phyloP scores from a whole-genome alignment of 53 echinoderm and acorn worm species.

The Zoroaster sp. region DNA sequence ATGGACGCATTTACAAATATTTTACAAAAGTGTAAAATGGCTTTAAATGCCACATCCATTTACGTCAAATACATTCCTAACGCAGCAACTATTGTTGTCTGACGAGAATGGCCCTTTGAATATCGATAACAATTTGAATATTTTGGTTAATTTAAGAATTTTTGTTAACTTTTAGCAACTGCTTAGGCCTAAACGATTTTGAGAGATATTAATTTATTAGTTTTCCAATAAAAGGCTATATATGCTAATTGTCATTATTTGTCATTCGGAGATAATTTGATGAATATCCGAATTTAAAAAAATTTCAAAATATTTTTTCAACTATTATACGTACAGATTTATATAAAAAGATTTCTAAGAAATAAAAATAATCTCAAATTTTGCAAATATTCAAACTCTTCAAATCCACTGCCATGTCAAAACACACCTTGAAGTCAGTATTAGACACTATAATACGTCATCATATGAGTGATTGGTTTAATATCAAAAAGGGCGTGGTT shows the following conservation, averaged over 20 bases:
- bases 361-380: conserved; percentile 23
- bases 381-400: conserved; percentile 4
- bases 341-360: conserved; percentile 18
- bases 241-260: background rate
- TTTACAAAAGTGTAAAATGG: background rate
- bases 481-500: background rate
- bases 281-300: background rate
- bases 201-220: too few species aligned
- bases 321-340: background rate
- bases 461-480: too few species aligned
- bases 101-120: too few species aligned
- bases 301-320: background rate
- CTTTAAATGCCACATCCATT: too few species aligned
- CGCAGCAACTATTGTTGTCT: too few species aligned
- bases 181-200: too few species aligned
- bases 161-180: background rate
- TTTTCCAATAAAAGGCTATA: background rate
- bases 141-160: too few species aligned
- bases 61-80: too few species aligned
- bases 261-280: background rate
- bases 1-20: too few species aligned
- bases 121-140: too few species aligned
- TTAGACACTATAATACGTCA: background rate
- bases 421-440: background rate
- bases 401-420: conserved; percentile 20